Base-by-base conservation (phyloP, 2,113 vertebrate species). In the Saccopteryx bilineata region DNA sequence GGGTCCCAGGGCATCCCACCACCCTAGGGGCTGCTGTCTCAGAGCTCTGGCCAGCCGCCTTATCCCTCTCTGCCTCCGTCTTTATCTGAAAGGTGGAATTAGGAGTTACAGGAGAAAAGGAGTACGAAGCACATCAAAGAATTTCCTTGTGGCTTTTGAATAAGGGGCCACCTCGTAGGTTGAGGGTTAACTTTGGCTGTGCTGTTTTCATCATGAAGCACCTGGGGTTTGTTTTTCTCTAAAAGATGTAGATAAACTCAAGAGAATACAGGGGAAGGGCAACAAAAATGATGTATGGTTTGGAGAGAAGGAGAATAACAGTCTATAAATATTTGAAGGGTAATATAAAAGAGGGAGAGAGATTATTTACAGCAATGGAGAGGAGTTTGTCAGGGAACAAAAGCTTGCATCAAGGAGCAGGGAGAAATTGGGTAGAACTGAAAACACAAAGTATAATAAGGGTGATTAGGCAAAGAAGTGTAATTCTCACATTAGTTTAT, bases 321-420 rank as follows among this genome's bases (percentile, higher is more conserved):
- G 98, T 98, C 98, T 98, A 98, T 98, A 98, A 98, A 98, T 98
- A 98, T 98, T 98, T 98, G 98, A 98, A 97, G 97, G 98, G 98
- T 98, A 98, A 98, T 98, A 97, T 92, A 98, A 95, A 97, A 96
- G 97, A 97, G 98, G 98, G 95, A 97, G 97, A 98, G 98, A 90
- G 96, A 97, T 98, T 98, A 99, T 98, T 98, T 98, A 98, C 97
- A 98, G 96, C 97, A 87, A 84, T 80, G 93, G 98, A 97, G 96
- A 97, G 89, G 97, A 97, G 97, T 97, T 98, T 98, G 98, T 98
- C 98, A 98, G 98, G 96, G 93, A 98, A 97, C 97, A 97, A 96
- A 97, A 96, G 96, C 98, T 98, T 98, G 97, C 91, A 65, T 96
- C 94, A 17, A 60, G 83, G 61, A 96, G 94, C 86, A 83, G 94